A percentile compares a stretch with the other conserved stretches of the same genome.
Conservation (phyloP, 2,888 invertebrate species). For the Kryphioiulus occultus region DNA sequence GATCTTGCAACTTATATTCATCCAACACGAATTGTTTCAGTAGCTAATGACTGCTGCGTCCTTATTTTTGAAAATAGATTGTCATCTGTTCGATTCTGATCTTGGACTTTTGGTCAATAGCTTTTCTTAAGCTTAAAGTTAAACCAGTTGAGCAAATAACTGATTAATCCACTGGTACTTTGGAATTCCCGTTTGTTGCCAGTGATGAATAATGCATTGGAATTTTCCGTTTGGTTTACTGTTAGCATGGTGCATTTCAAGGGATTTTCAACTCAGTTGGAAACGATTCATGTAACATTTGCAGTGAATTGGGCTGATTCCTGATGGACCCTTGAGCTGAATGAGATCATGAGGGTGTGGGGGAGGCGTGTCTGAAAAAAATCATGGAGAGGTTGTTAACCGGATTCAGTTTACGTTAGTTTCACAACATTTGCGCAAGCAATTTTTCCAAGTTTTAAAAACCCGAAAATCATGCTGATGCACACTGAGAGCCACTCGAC, state of each 20-base stretch:
- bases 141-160: conserved; percentile 1
- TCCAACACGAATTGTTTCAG: no score
- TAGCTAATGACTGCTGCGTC: no score
- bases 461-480: neutral
- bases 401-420: neutral
- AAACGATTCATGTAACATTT: neutral
- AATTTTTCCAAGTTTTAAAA: neutral
- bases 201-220: neutral
- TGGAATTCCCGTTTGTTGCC: neutral
- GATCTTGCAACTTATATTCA: no score
- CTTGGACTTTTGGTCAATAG: no score
- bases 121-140: neutral
- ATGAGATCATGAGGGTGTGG: neutral
- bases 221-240: neutral
- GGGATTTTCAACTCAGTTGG: neutral
- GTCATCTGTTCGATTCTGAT: no score
- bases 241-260: neutral
- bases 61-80: no score
- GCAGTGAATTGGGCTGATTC: neutral
- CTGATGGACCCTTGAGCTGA: neutral
- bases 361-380: neutral
- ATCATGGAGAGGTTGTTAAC: neutral
- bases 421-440: neutral
- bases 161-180: neutral
- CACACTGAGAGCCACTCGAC: neutral